Evolutionary conservation across 2,113 vertebrate species (phyloP), one percentile per base, ranked within the genome.

Genomic region (Apistogramma diplotaenia): DNA sequence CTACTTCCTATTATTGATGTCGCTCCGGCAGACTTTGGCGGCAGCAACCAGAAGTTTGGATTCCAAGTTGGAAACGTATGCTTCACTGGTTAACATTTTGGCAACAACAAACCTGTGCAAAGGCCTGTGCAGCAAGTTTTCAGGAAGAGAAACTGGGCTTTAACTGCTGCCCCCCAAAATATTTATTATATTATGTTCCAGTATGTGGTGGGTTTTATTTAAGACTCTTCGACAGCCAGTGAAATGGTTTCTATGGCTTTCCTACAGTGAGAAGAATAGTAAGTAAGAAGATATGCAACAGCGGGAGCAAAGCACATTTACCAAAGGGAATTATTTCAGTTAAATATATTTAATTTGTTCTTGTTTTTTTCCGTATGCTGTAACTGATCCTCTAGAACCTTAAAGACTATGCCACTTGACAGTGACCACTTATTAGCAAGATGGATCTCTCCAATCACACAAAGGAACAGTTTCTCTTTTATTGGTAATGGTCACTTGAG

Each of bases 61-160:
- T 99, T 99, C 87, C 93, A 98, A 87, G 93, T 98, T 25, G 97
- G 97, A 46, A 96, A 93, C 1, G 96, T 99, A 9, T 99, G 97
- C 92, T 99, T 98, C 85, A 93, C 85, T 46, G 95, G 97, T 86
- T 97, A 96, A 96, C 60, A 12, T 43, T 65, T 54, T 51, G 54
- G 51, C 80, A 6, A 4, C n/a, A 37, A 77, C 35, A 77, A 75
- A 31, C 51, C 81, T n/a, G 67, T 13, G 70, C 76, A 54, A 77
- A 82, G 76, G 87, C 74, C 57, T 87, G 70, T 8, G 61, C 73
- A 83, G 70, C 80, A 79, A 57, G 59, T 83, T 85, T 87, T 84
- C 73, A 85, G 83, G 27, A 12, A 60, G 57, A 27, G 65, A 92
- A 90, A 87, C 40, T 76, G 85, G 83, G 89, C 90, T 86, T 82